Evolutionary conservation across 2,888 invertebrate species (phyloP).

Genomic region (Saturnia japonica): DNA sequence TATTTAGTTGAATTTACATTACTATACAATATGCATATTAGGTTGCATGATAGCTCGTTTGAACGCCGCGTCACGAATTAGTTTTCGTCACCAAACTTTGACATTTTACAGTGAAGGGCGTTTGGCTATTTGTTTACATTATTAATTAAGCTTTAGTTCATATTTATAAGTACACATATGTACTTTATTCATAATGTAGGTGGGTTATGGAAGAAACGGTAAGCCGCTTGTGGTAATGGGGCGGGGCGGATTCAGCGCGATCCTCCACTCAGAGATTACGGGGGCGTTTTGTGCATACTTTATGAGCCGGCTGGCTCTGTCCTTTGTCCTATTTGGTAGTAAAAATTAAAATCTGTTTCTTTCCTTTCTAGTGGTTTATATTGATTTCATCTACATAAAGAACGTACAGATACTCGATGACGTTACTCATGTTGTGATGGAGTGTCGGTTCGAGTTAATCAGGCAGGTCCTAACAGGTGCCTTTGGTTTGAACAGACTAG

Average conservation of each 20-base stretch:
- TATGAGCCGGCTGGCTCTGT: constrained; percentile 48
- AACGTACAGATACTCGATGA: too few relatives aligned
- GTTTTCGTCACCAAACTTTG: too few relatives aligned
- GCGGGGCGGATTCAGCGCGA: constrained; percentile 59
- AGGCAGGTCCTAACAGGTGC: too few relatives aligned
- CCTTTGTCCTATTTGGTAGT: constrained; percentile 49
- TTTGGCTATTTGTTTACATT: neutral
- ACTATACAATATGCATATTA: too few relatives aligned
- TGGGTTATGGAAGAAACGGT: constrained; percentile 36
- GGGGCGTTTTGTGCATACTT: constrained; percentile 74
- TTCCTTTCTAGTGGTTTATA: neutral
- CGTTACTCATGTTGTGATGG: too few relatives aligned
- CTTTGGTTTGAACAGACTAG: too few relatives aligned
- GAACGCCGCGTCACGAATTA: too few relatives aligned
- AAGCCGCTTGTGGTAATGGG: constrained; percentile 65
- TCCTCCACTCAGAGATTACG: constrained; percentile 68
- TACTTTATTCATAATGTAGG: constrained; percentile 28
- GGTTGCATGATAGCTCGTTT: too few relatives aligned
- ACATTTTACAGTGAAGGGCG: neutral
- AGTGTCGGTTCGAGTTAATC: too few relatives aligned
- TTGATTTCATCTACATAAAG: neutral
- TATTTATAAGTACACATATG: constrained; percentile 1
- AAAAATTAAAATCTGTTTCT: constrained; percentile 16
- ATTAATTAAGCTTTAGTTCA: constrained; percentile 11
- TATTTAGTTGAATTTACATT: too few relatives aligned